Base-by-base conservation (phyloP, 1,140 invertebrate genomes). In the Cotesia typhae region DNA sequence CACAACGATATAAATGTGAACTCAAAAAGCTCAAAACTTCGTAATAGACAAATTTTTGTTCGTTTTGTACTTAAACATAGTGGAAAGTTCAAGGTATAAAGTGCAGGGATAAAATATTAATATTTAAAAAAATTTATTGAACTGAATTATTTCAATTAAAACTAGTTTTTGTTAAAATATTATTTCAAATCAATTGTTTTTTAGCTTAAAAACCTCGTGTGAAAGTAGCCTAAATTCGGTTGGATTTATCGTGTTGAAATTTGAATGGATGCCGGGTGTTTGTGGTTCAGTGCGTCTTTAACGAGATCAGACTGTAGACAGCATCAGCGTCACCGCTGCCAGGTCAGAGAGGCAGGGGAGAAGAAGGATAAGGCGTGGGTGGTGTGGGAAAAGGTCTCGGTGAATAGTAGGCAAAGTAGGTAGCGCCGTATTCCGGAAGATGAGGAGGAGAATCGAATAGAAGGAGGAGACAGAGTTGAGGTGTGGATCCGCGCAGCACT, bases 261-360 rank as follows among this genome's bases (percentile, higher is more conserved):
- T 83, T 82, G 79, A 85, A 86, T 85, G 82, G 83, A 80, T 79
- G 79, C 77, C 79, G 82, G 83, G 76, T 82, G 79, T 85, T 86
- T 79, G 82, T 82, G 84, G 82, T 85, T 85, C 84, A 78, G 79
- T 85, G 84, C 81, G 79, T 79, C 83, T 80, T 81, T 85, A 87
- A 87, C 85, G 82, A 86, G 85, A 86, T 87, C 84, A 85, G 80
- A 79, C 75, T 75, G 76, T 77, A 77, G 75, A 76, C 66, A 75
- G 12, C 41, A 65, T 51, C 63, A 51, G 41, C 47, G 47, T 52
- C 51, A 10, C 20, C 52, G 47, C 38, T 37, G 47, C 35, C 47
- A 17, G 10, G 41, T 4, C n/a, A 61, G 38, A n/a, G 47, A 10
- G 9, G 65, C 36, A 47, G 63, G 51, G 53, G 41, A 47, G 41